Evolutionary conservation across 1,140 invertebrate species (phyloP).

Genomic region (Platyscapa corneri): DNA sequence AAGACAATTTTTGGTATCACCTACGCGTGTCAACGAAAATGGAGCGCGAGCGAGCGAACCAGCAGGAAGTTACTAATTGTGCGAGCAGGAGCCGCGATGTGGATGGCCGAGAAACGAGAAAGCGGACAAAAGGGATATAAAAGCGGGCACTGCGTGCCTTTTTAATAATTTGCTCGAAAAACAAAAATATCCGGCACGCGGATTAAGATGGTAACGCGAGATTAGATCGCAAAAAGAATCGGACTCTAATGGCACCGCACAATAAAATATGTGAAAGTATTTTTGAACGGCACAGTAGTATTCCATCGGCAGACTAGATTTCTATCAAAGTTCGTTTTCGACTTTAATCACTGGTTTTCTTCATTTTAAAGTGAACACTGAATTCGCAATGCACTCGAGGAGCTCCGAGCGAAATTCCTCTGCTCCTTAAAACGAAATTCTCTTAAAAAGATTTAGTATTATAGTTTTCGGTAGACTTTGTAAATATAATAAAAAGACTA

Average conservation of each 20-base stretch:
- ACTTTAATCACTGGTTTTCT: background rate
- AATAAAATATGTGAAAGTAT: background rate
- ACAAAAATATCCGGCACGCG: background rate
- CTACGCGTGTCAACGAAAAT: slow-evolving; percentile 39
- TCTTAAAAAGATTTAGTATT: background rate
- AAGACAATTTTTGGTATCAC: slow-evolving; percentile 44
- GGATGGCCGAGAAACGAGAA: background rate
- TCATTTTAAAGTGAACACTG: background rate
- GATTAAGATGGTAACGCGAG: background rate
- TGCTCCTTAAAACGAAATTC: background rate
- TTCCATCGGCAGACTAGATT: background rate
- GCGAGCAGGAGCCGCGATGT: background rate
- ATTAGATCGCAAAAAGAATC: background rate
- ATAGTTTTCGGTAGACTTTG: background rate
- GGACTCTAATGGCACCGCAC: background rate
- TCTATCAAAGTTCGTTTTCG: background rate
- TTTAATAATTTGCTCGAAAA: background rate
- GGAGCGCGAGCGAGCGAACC: background rate
- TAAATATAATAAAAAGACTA: background rate
- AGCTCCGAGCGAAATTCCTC: background rate
- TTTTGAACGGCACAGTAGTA: background rate
- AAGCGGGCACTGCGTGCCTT: too few relatives aligned
- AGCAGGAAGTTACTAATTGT: slow-evolving; percentile 39
- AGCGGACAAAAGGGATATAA: background rate
- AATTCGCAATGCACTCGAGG: background rate